Conservation (phyloP, 2,113 vertebrate genomes). For the Talpa occidentalis region DNA sequence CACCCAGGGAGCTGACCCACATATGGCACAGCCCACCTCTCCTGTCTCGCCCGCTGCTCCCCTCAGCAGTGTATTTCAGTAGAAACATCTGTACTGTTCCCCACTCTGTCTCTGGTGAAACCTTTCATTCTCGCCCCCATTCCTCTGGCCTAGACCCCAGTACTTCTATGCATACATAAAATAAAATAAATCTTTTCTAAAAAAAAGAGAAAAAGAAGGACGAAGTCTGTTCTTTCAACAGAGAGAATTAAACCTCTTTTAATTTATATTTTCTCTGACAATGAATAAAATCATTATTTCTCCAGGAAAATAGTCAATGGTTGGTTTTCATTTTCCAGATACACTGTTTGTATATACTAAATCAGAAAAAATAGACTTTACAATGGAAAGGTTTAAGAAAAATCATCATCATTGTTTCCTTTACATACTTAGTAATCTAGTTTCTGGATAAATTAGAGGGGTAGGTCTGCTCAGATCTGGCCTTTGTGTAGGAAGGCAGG, state of each 20-base stretch:
- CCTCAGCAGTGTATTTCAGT: too few relatives aligned
- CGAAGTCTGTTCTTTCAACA: neutral
- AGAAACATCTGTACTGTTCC: too few relatives aligned
- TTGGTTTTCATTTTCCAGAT: neutral
- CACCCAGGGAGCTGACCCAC: too few relatives aligned
- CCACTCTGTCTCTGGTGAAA: too few relatives aligned
- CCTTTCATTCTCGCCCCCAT: too few relatives aligned
- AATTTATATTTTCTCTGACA: constrained; percentile 10
- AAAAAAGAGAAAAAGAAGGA: too few relatives aligned
- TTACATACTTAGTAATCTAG: neutral
- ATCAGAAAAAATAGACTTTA: neutral
- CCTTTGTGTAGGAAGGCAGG: neutral
- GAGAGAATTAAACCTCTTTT: neutral
- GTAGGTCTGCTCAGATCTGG: neutral
- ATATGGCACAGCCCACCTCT: too few relatives aligned
- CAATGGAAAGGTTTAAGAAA: neutral
- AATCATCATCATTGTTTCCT: neutral
- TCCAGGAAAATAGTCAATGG: neutral
- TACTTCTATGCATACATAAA: too few relatives aligned
- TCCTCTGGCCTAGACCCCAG: too few relatives aligned
- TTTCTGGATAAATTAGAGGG: neutral
- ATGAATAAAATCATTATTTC: neutral
- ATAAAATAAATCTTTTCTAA: too few relatives aligned
- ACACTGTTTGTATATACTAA: neutral
- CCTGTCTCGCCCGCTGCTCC: too few relatives aligned